Conservation (phyloP, 2,797 vertebrate genomes). For the Martes flavigula region DNA sequence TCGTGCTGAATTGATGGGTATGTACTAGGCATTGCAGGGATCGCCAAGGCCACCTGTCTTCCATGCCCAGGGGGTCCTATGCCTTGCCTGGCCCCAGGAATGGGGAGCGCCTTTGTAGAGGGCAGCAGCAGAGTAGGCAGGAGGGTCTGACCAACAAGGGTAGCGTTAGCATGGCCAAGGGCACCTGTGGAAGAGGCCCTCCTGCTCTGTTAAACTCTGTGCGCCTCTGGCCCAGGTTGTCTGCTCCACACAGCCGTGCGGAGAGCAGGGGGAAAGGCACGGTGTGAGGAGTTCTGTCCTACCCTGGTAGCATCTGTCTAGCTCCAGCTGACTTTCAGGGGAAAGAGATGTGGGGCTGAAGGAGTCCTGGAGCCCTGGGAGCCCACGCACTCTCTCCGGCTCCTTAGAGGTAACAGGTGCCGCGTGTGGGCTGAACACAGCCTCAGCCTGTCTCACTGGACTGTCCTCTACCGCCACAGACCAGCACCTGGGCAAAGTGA, state of each 20-base stretch:
- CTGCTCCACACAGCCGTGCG: accelerated
- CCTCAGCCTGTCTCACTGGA: not conserved
- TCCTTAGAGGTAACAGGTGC: not conserved
- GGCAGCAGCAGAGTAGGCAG: not conserved
- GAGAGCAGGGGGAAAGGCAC: not conserved
- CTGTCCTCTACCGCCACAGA: not conserved
- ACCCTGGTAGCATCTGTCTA: not conserved
- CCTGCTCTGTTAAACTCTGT: not conserved
- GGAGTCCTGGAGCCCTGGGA: not conserved
- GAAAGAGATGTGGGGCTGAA: not conserved
- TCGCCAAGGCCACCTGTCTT: not conserved
- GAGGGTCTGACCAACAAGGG: not conserved
- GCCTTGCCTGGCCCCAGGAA: not conserved
- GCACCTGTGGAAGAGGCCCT: not conserved
- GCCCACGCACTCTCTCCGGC: not conserved
- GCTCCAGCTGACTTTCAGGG: not conserved
- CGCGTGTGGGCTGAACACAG: not conserved
- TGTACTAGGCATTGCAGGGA: not conserved
- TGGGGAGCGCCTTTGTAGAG: not conserved
- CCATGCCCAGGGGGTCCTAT: not conserved
- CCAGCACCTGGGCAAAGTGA: not conserved
- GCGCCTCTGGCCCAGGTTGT: not conserved
- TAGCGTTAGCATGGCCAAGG: not conserved
- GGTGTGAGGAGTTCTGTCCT: not conserved
- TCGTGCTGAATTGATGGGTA: not conserved